phyloP scores from a whole-genome alignment of 2,797 vertebrate species.

The Acanthurus leucopareius region DNA sequence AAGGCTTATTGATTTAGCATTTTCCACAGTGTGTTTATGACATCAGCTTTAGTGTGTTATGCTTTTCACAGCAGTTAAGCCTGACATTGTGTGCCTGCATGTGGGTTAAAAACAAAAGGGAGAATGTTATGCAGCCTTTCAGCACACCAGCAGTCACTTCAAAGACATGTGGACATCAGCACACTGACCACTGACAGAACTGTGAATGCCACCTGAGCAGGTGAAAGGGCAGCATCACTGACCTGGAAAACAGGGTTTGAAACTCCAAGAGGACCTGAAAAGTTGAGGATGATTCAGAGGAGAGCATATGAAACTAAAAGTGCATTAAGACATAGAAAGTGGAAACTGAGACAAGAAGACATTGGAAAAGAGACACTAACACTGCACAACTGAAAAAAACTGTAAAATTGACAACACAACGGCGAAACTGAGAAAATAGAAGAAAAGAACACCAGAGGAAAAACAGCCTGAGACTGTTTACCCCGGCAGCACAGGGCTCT shows the following conservation, averaged over 20 bases:
- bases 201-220: constrained; percentile 4
- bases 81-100: no score
- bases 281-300: neutral
- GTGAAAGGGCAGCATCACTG: constrained; percentile 19
- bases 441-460: constrained; percentile 75
- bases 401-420: constrained; percentile 37
- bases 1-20: no score
- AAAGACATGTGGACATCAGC: neutral
- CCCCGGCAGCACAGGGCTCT: constrained; percentile 78
- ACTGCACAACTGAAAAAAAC: constrained; percentile 4
- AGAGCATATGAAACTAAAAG: neutral
- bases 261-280: neutral
- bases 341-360: constrained; percentile 37
- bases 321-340: neutral
- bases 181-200: neutral
- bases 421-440: neutral
- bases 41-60: no score
- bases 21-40: no score
- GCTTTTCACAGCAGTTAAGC: no score
- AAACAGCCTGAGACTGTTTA: constrained; percentile 58
- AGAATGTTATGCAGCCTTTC: no score
- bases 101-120: no score
- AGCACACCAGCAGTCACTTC: neutral
- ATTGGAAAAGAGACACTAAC: constrained; percentile 2
- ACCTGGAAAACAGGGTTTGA: no score